A percentile compares a stretch with the other conserved stretches of the same genome.
These are phyloP conservation scores for Augiades crinisus DNA, from an alignment of 2,888 invertebrate species.

Conservation along the genomic window DNA sequence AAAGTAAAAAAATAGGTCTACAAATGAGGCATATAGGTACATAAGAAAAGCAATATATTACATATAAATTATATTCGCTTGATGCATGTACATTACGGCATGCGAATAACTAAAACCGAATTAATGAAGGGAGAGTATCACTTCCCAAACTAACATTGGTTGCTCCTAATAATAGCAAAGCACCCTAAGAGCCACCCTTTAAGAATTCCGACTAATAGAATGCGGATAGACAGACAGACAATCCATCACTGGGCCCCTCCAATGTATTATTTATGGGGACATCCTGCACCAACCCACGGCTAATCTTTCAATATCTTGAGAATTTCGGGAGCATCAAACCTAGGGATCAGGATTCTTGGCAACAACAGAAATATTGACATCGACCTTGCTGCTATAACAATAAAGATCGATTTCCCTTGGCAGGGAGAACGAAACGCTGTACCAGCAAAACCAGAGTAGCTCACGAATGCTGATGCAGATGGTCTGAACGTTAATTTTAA, in stretches of 20 bases:
- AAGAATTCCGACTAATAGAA: conserved; percentile 79
- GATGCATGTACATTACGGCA: conserved; percentile 41
- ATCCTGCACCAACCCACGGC: conserved; percentile 68
- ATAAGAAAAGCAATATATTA: too few relatives aligned
- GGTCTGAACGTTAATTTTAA: conserved; percentile 34
- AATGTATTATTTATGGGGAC: conserved; percentile 80
- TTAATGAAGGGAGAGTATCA: conserved; percentile 63
- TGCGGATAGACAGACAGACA: conserved; percentile 72
- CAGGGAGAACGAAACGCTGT: conserved; percentile 41
- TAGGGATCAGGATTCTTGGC: conserved; percentile 47
- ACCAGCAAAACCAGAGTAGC: conserved; percentile 46
- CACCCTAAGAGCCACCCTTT: conserved; percentile 73
- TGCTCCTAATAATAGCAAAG: conserved; percentile 64
- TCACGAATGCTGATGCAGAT: conserved; percentile 41
- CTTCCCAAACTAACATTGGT: conserved; percentile 73
- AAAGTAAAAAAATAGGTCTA: too few relatives aligned
- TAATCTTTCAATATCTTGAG: conserved; percentile 81
- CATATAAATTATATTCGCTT: too few relatives aligned
- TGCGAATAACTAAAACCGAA: conserved; percentile 48
- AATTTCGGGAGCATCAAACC: conserved; percentile 65
- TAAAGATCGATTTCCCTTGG: conserved; percentile 43
- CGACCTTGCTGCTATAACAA: conserved; percentile 39
- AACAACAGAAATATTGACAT: conserved; percentile 27
- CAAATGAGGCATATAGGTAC: too few relatives aligned
- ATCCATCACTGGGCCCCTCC: conserved; percentile 74